Evolutionary conservation across 2,888 invertebrate genomes (phyloP), one percentile per base, ranked within the genome.

Genomic region (Drosophila bunnanda): DNA sequence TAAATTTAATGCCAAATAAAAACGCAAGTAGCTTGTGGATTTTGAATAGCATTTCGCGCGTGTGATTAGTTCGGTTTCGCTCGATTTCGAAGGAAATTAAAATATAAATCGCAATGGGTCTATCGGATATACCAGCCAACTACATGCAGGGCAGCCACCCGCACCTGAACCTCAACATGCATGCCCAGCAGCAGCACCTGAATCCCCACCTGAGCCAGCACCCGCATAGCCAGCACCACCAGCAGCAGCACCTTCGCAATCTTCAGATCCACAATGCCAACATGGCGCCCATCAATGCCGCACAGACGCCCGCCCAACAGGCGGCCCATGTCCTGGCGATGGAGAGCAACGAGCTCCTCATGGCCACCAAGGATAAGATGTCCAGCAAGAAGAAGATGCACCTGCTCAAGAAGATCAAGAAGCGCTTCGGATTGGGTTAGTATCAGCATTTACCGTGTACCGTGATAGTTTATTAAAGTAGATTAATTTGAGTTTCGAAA

Each of bases 371-470:
- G 84, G 90, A 91, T 79, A 90, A 90, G 85, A 80, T 91, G 78
- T 90, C 90, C 55, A 91, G 86, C 76, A 91, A 89, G 80, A 91
- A 91, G 89, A 97, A 97, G 93, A 97, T 97, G 96, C 97, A 97
- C 93, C 96, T 97, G 74, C 93, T 97, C 76, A 97, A 97, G 94
- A 97, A 97, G 92, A 96, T 97, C 89, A 97, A 97, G 93, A 95
- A 95, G 90, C 96, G 96, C 90, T 97, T 97, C 92, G 97, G 97
- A 88, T 93, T 97, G 92, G 97, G 97, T 97, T 93, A 95, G 97
- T 94, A 34, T 58, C 61, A 17, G 34, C 20, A 22, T 50, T n/a
- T n/a, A n/a, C n/a, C n/a, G n/a, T n/a, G n/a, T n/a, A n/a, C n/a
- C n/a, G n/a, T n/a, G n/a, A n/a, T n/a, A n/a, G n/a, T n/a, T n/a